These are phyloP conservation scores for Thamnaconus septentrionalis DNA, from an alignment of 2,113 vertebrate genomes.

Conservation along the genomic window DNA sequence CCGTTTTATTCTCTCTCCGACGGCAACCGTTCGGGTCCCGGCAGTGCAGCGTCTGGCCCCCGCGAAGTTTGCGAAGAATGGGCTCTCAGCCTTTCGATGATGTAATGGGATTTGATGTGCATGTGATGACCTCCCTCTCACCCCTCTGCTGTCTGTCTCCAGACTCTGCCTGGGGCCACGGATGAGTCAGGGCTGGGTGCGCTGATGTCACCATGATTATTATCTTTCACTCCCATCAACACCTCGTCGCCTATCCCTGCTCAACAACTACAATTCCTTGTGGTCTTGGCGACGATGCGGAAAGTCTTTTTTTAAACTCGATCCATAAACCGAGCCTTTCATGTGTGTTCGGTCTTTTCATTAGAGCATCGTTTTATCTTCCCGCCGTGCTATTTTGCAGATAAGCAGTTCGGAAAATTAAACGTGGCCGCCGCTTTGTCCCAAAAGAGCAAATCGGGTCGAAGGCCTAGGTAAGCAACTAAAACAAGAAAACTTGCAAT, in stretches of 20 bases:
- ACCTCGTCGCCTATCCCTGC: neutral
- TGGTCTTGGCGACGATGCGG: neutral
- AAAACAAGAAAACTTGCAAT: conserved; percentile 61
- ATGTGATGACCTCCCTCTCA: conserved; percentile 54
- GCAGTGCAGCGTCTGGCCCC: neutral
- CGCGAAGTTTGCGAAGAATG: conserved; percentile 14
- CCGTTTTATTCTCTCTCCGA: conserved; percentile 12
- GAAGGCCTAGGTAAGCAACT: conserved; percentile 45
- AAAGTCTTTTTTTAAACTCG: no score
- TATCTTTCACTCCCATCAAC: conserved; percentile 32
- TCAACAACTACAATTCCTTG: conserved; percentile 2
- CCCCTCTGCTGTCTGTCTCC: conserved; percentile 37
- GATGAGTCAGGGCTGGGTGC: conserved; percentile 54
- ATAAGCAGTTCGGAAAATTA: conserved; percentile 53
- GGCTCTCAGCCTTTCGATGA: conserved; percentile 38
- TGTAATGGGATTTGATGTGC: conserved; percentile 53
- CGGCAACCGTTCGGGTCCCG: conserved; percentile 11
- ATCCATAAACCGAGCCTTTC: neutral
- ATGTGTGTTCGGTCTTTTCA: conserved; percentile 1
- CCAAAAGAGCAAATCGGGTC: conserved; percentile 42
- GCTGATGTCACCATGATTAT: conserved; percentile 60
- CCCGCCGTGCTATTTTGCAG: conserved; percentile 26
- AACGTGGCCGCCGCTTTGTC: conserved; percentile 33
- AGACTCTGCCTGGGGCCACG: conserved; percentile 23
- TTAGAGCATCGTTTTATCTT: conserved; percentile 12